phyloP scores from a whole-genome alignment of 2,113 vertebrate species.

The mouse (Mus musculus) region GRCm39 chr6:140020001-140020500 shows the following conservation, averaged over 20 bases:
- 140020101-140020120: constrained; percentile 18
- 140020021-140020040: too few species aligned
- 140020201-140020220: not conserved
- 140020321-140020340: not conserved
- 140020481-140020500: not conserved
- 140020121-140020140: constrained; percentile 1
- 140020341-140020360: not conserved
- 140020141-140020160: not conserved
- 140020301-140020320: not conserved
- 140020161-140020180: not conserved
- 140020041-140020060: not conserved
- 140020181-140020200: not conserved
- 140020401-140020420: not conserved
- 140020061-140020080: not conserved
- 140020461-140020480: not conserved
- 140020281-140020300: not conserved
- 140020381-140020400: not conserved
- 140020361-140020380: not conserved
- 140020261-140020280: not conserved
- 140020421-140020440: not conserved
- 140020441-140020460: not conserved
- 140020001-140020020: too few species aligned
- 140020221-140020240: not conserved
- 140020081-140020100: not conserved
- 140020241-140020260: not conserved